Percentiles rank a stretch among this genome's conserved stretches.
These are phyloP conservation scores for Eulacestoma nigropectus DNA, from an alignment of 2,113 vertebrate genomes.

Conservation along the genomic window DNA sequence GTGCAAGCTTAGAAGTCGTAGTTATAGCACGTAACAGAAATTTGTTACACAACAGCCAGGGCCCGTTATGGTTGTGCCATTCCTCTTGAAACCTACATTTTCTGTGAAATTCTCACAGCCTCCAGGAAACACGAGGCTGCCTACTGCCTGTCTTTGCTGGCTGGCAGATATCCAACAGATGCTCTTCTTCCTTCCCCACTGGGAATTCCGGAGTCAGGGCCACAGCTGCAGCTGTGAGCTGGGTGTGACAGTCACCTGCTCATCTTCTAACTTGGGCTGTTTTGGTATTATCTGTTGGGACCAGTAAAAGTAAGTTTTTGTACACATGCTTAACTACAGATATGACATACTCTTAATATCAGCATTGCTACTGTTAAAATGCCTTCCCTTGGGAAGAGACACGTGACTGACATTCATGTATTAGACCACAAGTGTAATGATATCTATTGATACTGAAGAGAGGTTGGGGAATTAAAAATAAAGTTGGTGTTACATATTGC, in stretches of 20 bases:
- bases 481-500: not conserved
- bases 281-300: not conserved
- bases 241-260: rapidly evolving
- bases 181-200: not conserved
- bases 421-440: not conserved
- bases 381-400: not conserved
- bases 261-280: rapidly evolving
- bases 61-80: not conserved
- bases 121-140: not conserved
- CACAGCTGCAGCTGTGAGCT: not conserved
- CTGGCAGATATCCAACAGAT: not conserved
- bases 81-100: not conserved
- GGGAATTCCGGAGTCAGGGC: not conserved
- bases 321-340: not conserved
- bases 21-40: rapidly evolving
- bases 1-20: rapidly evolving
- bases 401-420: not conserved
- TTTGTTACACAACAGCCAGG: not conserved
- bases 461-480: not conserved
- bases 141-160: not conserved
- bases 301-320: not conserved
- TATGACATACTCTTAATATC: not conserved
- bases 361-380: not conserved
- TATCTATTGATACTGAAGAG: not conserved
- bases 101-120: not conserved